Base-by-base conservation (phyloP, 2,113 vertebrate genomes). In the Lonchura striata region DNA sequence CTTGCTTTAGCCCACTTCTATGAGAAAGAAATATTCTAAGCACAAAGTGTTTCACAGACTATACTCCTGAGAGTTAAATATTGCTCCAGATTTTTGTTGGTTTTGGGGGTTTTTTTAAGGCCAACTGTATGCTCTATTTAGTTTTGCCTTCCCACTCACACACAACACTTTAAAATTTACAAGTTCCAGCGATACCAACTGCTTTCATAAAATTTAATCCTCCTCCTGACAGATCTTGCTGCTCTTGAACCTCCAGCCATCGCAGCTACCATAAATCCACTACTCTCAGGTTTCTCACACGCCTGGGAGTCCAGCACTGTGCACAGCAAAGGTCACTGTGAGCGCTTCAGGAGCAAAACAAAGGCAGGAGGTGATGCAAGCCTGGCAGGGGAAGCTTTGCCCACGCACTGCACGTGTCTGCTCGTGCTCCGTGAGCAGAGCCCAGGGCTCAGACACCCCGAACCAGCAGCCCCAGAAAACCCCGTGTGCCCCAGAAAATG, bases 71-170 rank as follows among this genome's bases (percentile, higher is more conserved):
- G 54, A 94, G 56, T 82, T 74, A 85, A 52, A 68, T 49, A 79
- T 31, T 72, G 33, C 50, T 69, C 28, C 49, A 23, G 0, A 4
- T 33, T 50, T 44, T 31, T 42, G 41, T 31, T 37, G 65, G 9
- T 4, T 37, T 65, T 50, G 0, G 24, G n/a, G 27, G 1, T 27
- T 80, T 68, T 84, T 69, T 89, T 59, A 86, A 88, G 64, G 76
- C 63, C 46, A 92, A 11, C 54, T 1, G 0, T 65, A 56, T 75
- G 39, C 60, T 94, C 59, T 50, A 46, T 71, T 95, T 84, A 92
- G 64, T 57, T 85, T 68, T 89, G 65, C 81, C 76, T 70, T 90
- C 88, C 94, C 82, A 92, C 88, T 93, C 74, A 59, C 64, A 50
- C 46, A 41, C 27, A 86, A 89, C 90, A 92, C 68, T 85, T 84